These are phyloP conservation scores for Pseudorhombus dupliciocellatus DNA, from an alignment of 2,113 vertebrate species.

Conservation along the genomic window DNA sequence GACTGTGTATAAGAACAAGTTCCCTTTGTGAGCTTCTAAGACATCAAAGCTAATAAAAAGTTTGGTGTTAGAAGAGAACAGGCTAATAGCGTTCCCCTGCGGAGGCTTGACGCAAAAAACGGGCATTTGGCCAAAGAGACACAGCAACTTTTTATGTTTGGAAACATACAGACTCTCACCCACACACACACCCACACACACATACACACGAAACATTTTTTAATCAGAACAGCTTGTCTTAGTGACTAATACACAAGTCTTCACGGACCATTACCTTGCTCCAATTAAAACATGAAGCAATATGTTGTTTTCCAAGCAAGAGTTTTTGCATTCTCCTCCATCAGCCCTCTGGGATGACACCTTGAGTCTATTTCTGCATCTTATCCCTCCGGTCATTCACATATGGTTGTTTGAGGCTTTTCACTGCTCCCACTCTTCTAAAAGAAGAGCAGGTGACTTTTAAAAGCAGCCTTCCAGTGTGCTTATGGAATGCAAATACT, in stretches of 20 bases:
- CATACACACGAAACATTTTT: conserved; percentile 17
- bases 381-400: conserved; percentile 70
- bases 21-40: conserved; percentile 7
- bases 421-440: conserved; percentile 33
- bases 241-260: conserved; percentile 75
- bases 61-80: conserved; percentile 32
- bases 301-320: conserved; percentile 79
- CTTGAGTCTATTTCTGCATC: conserved; percentile 65
- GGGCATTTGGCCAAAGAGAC: conserved; percentile 43
- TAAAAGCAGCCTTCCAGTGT: not conserved
- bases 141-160: conserved; percentile 32
- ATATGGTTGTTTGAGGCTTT: conserved; percentile 63
- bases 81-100: conserved; percentile 15
- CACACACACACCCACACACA: conserved; percentile 3
- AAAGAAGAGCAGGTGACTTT: conserved; percentile 20
- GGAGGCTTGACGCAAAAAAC: conserved; percentile 41
- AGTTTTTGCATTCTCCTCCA: conserved; percentile 58
- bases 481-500: not conserved
- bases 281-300: conserved; percentile 83
- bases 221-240: conserved; percentile 79
- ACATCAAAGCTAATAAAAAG: conserved; percentile 29
- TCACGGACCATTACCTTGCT: conserved; percentile 77
- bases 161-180: conserved; percentile 23
- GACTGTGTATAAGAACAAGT: not conserved
- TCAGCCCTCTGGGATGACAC: conserved; percentile 71